Evolutionary conservation across 2,888 invertebrate species (phyloP).

Genomic region (Anoplius nigerrimus): DNA sequence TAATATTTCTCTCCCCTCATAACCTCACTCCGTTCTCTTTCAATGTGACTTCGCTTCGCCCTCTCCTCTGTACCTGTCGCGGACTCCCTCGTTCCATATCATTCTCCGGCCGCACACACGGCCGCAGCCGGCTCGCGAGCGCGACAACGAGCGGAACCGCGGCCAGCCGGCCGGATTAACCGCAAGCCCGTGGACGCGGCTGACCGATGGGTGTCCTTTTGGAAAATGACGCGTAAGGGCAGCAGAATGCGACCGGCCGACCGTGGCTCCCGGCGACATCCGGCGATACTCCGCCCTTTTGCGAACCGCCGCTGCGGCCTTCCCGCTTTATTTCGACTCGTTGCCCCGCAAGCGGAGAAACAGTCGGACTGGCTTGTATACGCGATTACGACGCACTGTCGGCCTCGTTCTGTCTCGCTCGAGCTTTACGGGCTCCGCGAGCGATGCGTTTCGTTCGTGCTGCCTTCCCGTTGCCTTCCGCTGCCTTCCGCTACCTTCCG

Average conservation of each 20-base stretch:
- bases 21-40: no score
- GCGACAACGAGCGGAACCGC: conserved; percentile 42
- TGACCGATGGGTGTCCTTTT: conserved; percentile 51
- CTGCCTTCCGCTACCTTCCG: no score
- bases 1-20: no score
- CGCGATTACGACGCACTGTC: no score
- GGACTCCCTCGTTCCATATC: conserved; percentile 12
- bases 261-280: not conserved
- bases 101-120: not conserved
- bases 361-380: no score
- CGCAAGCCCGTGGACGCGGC: conserved; percentile 45
- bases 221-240: conserved; percentile 44
- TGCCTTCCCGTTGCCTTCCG: no score
- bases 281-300: not conserved
- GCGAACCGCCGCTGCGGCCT: not conserved
- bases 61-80: conserved; percentile 21
- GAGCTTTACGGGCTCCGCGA: no score
- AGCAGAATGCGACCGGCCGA: conserved; percentile 20
- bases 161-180: conserved; percentile 53
- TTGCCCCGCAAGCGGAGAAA: no score
- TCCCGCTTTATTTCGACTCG: no score
- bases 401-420: no score
- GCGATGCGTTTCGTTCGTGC: no score
- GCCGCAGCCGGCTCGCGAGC: conserved; percentile 39
- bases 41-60: conserved; percentile 10